phyloP scores from a whole-genome alignment of 2,888 invertebrate species.

The Pachliopta kotzebuea region DNA sequence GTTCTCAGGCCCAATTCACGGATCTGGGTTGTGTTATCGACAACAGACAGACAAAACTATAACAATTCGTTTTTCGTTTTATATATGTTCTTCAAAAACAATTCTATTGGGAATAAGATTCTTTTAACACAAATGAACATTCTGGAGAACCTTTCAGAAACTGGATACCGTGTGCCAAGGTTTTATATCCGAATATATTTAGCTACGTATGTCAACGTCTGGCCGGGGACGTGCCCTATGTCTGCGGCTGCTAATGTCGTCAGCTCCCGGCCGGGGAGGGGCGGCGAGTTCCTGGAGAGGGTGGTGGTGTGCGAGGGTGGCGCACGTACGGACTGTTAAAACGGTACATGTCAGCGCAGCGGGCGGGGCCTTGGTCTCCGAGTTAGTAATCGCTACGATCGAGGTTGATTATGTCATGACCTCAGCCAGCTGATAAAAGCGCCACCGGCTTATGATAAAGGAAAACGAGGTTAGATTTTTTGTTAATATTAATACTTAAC shows the following conservation, averaged over 20 bases:
- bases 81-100: not conserved
- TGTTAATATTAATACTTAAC: too few relatives aligned
- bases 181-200: slow-evolving; percentile 39
- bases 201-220: slow-evolving; percentile 60
- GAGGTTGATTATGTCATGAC: slow-evolving; percentile 74
- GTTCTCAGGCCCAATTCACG: too few relatives aligned
- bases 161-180: slow-evolving; percentile 30
- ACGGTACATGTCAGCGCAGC: slow-evolving; percentile 74
- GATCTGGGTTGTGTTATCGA: too few relatives aligned
- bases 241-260: slow-evolving; percentile 80
- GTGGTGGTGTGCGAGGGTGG: slow-evolving; percentile 34
- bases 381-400: slow-evolving; percentile 44
- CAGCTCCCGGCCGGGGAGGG: slow-evolving; percentile 52
- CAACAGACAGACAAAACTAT: not conserved
- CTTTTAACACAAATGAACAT: not conserved
- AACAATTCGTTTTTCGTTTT: not conserved
- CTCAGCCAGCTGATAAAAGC: slow-evolving; percentile 46
- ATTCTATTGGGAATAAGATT: not conserved
- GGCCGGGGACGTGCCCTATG: slow-evolving; percentile 69
- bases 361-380: slow-evolving; percentile 58
- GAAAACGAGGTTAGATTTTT: too few relatives aligned
- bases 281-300: slow-evolving; percentile 31
- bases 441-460: slow-evolving; percentile 4
- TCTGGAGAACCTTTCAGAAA: not conserved
- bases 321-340: slow-evolving; percentile 77